Evolutionary conservation across 2,797 vertebrate species (phyloP), one percentile per base, ranked within the genome.

Genomic region (Balearica regulorum): DNA sequence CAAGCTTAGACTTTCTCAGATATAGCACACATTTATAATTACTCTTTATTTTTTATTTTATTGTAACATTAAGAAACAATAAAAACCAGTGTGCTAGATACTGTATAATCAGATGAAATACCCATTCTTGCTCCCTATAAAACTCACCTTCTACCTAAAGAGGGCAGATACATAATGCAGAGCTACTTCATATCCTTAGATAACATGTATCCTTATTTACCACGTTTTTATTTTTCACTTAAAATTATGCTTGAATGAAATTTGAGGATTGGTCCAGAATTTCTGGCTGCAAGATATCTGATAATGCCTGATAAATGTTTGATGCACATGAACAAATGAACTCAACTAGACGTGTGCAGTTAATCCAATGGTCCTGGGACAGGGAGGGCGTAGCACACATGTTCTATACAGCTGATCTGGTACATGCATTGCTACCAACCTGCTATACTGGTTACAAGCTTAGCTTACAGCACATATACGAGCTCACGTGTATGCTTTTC

Each of bases 381-480:
- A 71, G 19, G 29, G 10, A 61, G 22, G 29, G 57, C 0, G 1
- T 28, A 33, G 48, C 37, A 31, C 39, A 22, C 2, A 1, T 8
- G 9, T 22, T 35, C 53, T 57, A 11, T 29, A 25, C n/a, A 64
- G 55, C 39, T 75, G n/a, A 26, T 46, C 24, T 53, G 55, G 46
- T 20, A 17, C 3, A 37, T 20, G 16, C 19, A 5, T 25, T 24
- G 26, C 33, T 65, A 81, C 11, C 31, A 69, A 33, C 22, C 22
- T 43, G n/a, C 29, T 55, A 6, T 13, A 25, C 9, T 20, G 12
- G n/a, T 41, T 51, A 16, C 9, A 35, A 8, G 26, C 25, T 53
- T 28, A 73, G 35, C 7, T 80, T 49, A 54, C 28, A 46, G 18
- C 35, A 55, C 18, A 35, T 65, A 17, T 26, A 31, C 10, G 51